Percentiles rank a stretch among this genome's conserved stretches.
These are phyloP conservation scores for Acheta domesticus DNA, from an alignment of 2,888 invertebrate genomes.

Conservation along the genomic window DNA sequence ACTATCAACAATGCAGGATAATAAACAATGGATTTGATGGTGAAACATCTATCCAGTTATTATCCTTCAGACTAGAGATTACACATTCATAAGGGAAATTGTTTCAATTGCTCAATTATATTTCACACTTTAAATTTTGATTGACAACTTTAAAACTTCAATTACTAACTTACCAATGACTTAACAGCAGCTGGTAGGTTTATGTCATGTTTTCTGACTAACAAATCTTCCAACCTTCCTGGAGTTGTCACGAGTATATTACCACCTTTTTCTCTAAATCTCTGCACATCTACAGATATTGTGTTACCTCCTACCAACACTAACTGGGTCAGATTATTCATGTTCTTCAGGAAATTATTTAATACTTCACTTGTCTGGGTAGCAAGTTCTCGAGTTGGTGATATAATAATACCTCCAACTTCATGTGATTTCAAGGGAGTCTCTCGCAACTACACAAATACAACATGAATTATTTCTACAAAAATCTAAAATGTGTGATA, in stretches of 20 bases:
- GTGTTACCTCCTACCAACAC: conserved; percentile 79
- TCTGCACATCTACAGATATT: conserved; percentile 69
- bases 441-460: conserved; percentile 55
- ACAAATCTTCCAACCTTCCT: conserved; percentile 83
- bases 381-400: conserved; percentile 94
- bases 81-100: too few relatives aligned
- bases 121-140: too few relatives aligned
- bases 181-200: conserved; percentile 71
- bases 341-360: conserved; percentile 49
- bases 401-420: conserved; percentile 85
- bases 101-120: too few relatives aligned
- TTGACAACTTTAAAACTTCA: too few relatives aligned
- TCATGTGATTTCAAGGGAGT: conserved; percentile 66
- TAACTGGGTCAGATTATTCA: conserved; percentile 54
- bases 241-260: conserved; percentile 94
- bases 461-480: conserved; percentile 25
- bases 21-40: too few relatives aligned
- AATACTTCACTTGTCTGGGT: conserved; percentile 76
- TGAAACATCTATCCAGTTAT: too few relatives aligned
- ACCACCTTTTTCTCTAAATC: conserved; percentile 64
- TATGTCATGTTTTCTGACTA: conserved; percentile 65
- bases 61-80: too few relatives aligned
- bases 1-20: too few relatives aligned
- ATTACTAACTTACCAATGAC: conserved; percentile 60
- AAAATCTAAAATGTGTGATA: not conserved